Evolutionary conservation across 2,113 vertebrate genomes (phyloP), one percentile per base, ranked within the genome.

Genomic region (Prietella phreatophila): DNA sequence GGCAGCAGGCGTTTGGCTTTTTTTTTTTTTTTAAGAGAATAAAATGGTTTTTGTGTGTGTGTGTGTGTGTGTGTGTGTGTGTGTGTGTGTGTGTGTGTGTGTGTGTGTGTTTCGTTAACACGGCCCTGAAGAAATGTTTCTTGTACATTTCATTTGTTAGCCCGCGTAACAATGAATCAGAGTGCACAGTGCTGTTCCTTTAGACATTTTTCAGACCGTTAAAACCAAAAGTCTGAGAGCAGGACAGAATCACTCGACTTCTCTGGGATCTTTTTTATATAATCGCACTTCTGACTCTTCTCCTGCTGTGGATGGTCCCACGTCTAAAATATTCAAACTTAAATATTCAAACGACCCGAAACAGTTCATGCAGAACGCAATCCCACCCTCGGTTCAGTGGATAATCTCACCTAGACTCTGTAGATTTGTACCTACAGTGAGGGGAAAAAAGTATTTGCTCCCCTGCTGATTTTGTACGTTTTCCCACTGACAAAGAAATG

Each of bases 21-120:
- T 47, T 47, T 47, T 47, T 7, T 47, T 47, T 47, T 42, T 42
- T 42, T 53, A 78, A 86, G 14, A 53, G 73, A 25, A 60, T 85
- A 17, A 53, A 65, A 47, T 20, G 65, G 47, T 47, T 47, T 47
- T 47, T 47, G 6, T 39, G 76, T 25, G 27, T 78, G 10, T n/a
- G n/a, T n/a, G n/a, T n/a, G n/a, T n/a, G n/a, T n/a, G 61, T n/a
- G 58, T 85, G 78, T 76, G 39, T 47, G 6, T 39, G 76, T 47
- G 6, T 39, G 76, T 47, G 6, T 39, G 76, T 47, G 6, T 39
- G 76, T 39, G 76, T 27, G 27, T 78, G 11, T 47, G 63, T n/a
- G 58, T 86, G 78, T 78, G 63, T n/a, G 58, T 86, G 78, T 78
- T 27, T 60, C 30, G 55, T 63, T 58, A 63, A 56, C 25, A 50